A percentile compares a stretch with the other conserved stretches of the same genome.
Conservation (phyloP, 2,888 invertebrate genomes). For the Parnassius apollo region DNA sequence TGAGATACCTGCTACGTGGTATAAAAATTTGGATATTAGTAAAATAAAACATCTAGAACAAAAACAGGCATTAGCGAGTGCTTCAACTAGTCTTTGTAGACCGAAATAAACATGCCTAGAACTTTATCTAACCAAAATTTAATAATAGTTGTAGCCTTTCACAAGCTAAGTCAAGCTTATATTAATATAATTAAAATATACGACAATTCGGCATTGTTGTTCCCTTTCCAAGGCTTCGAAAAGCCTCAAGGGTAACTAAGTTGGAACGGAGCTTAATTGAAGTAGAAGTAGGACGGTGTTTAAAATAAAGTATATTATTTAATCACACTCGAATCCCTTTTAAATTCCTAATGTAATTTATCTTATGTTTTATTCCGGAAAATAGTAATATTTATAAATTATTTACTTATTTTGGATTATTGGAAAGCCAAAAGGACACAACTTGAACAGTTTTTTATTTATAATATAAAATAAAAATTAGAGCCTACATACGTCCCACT, state of each 20-base stretch:
- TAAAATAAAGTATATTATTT: conserved; percentile 26
- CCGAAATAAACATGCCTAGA: conserved; percentile 19
- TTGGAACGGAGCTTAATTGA: conserved; percentile 23
- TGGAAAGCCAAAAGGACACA: no score
- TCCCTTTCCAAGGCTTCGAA: conserved; percentile 20
- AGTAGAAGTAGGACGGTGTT: conserved; percentile 23
- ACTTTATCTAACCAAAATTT: conserved; percentile 22
- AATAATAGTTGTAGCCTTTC: conserved; percentile 24
- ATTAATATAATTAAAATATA: conserved; percentile 27
- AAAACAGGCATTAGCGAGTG: not conserved
- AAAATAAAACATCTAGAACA: no score
- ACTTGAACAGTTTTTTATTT: no score
- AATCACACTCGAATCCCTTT: conserved; percentile 24
- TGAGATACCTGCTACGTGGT: not conserved
- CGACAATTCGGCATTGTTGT: conserved; percentile 26
- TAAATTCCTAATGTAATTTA: conserved; percentile 23
- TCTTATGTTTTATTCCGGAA: conserved; percentile 15
- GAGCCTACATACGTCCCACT: no score
- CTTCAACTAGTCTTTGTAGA: not conserved
- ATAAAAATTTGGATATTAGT: no score
- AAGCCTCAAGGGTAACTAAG: conserved; percentile 24
- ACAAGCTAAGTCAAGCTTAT: conserved; percentile 13
- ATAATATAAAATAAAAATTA: no score
- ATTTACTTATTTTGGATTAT: no score
- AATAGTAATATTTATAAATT: no score